Base-by-base conservation (phyloP, 2,113 vertebrate genomes). In the Scatophagus argus region DNA sequence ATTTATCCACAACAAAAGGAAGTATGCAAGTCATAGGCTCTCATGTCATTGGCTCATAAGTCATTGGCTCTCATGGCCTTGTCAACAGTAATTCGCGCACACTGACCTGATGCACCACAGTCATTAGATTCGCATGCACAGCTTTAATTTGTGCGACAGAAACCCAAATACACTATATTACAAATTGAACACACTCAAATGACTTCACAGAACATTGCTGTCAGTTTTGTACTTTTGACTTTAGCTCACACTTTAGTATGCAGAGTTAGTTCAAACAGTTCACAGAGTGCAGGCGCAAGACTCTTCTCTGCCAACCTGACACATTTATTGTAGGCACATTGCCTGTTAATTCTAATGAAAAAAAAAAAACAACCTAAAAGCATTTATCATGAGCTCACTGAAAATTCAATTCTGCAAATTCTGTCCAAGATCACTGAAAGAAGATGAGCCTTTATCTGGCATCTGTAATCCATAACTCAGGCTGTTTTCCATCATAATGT, bases 391-490 rank as follows among this genome's bases (percentile, higher is more conserved):
- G 9, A 39, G 54, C n/a, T 32, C 21, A 49, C n/a, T n/a, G 51
- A 17, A 66, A 25, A 58, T 38, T 38, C 36, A n/a, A n/a, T 58
- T 38, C 47, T 25, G 59, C 29, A 36, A 72, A 43, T 32, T 56
- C 43, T 55, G 63, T 78, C n/a, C 19, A 21, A 38, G 41, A 61
- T 83, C 29, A 41, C 43, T 31, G 60, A 68, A 82, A 82, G 38
- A 55, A 66, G 61, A 72, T 27, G 61, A 47, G 76, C 62, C 61
- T 73, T 14, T 2, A 43, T 36, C 74, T 54, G 41, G 32, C 61
- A 81, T 79, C 66, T 63, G 65, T 82, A 81, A 83, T 82, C 79
- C 55, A 75, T 83, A 81, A 70, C 56, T 63, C 38, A 82, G 80
- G 68, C 85, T 38, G 56, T 51, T 32, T 4, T 62, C 69, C 52